Base-by-base conservation (phyloP, 1,140 invertebrate species). In the Bombus fervidus region DNA sequence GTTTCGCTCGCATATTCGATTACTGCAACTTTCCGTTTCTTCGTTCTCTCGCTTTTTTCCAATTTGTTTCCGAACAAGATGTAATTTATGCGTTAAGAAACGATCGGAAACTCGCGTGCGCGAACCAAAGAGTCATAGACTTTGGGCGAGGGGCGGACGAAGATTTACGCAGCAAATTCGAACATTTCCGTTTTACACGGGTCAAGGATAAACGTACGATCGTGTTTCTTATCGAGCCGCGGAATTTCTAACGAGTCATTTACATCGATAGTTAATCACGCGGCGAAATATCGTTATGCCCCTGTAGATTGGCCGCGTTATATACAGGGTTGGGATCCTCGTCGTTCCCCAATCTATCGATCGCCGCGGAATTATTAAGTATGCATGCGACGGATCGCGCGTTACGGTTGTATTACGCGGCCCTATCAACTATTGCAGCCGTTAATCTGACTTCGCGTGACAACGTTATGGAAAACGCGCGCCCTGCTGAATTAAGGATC, bases 351-450 rank as follows among this genome's bases (percentile, higher is more conserved):
- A 18, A 69, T 76, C 53, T 68, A 86, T 90, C 86, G 82, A 90
- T 90, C 86, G 88, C 31, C 62, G 34, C 31, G 73, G 86, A 90
- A 90, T 90, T 90, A 90, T 89, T 87, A 90, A 90, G 88, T 89
- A 90, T 90, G 88, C 86, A 87, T 69, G 86, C 88, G 88, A 90
- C 88, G 89, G 86, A 90, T 90, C 83, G 86, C 74, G 66, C 89
- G 87, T 89, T 90, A 90, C 89, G 84, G 89, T 89, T 87, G 74
- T 86, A 87, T 90, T 87, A 87, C 82, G 78, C 74, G 64, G 47
- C 47, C 62, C 57, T 87, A 87, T 77, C 86, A 81, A 69, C 81
- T 74, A 84, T 84, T 83, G 69, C 89, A 62, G 37, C 84, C 89
- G 89, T 87, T 89, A 87, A 90, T 90, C 89, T 41, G 69, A 73